Percentiles rank a stretch among this genome's conserved stretches.
Conservation (phyloP, 2,113 vertebrate genomes). For the Connochaetes taurinus region DNA sequence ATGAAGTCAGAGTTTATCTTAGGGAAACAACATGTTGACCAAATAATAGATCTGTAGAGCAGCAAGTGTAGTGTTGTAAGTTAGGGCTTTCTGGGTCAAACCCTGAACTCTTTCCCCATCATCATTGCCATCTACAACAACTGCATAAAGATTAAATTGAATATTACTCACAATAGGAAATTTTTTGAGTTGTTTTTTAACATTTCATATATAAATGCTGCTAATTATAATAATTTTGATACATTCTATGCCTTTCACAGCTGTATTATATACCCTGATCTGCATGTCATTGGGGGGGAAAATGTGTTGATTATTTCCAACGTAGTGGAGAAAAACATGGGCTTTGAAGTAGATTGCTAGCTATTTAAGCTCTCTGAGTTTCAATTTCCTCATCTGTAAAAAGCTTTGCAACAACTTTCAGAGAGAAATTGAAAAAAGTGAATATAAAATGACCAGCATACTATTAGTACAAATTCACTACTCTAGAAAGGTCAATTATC, state of each 20-base stretch:
- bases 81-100: not conserved
- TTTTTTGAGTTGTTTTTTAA: not conserved
- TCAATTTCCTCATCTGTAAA: not conserved
- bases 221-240: slow-evolving; percentile 22
- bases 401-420: not conserved
- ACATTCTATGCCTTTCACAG: not conserved
- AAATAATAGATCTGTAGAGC: not conserved
- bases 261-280: not conserved
- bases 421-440: not conserved
- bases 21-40: not conserved
- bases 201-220: not conserved
- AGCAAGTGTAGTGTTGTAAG: not conserved
- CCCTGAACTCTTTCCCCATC: not conserved
- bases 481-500: not conserved
- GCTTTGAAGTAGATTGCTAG: not conserved
- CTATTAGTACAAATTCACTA: not conserved
- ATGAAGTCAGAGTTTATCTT: not conserved
- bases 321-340: not conserved
- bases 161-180: not conserved
- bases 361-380: not conserved
- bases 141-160: not conserved
- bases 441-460: not conserved
- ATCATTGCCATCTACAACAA: not conserved
- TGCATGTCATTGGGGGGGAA: not conserved
- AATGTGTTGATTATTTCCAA: not conserved